Conservation (phyloP, 2,113 vertebrate genomes). For the Nycticorax nycticorax region DNA sequence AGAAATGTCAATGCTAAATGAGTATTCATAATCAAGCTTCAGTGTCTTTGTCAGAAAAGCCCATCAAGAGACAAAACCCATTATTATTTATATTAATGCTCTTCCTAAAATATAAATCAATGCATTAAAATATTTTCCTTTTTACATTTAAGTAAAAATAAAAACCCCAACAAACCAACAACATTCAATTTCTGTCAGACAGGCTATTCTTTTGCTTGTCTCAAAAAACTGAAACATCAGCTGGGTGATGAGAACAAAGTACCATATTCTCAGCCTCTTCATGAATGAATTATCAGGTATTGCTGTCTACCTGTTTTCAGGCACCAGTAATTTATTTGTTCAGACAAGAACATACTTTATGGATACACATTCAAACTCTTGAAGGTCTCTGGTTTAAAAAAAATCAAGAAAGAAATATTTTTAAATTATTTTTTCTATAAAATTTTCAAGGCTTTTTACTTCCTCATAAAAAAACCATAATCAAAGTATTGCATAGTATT, state of each 20-base stretch:
- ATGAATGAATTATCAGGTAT: neutral
- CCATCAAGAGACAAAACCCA: neutral
- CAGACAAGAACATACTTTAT: neutral
- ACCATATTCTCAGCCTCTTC: neutral
- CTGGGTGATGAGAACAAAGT: neutral
- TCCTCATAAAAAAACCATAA: neutral
- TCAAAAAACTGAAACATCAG: neutral
- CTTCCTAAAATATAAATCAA: neutral
- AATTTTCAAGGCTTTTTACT: neutral
- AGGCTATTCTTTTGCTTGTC: neutral
- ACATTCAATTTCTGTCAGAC: neutral
- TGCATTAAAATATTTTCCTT: neutral
- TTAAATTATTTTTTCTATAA: too few relatives aligned
- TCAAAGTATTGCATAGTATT: neutral
- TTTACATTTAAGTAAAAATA: neutral
- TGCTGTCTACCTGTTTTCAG: neutral
- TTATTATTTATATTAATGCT: neutral
- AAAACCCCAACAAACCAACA: neutral
- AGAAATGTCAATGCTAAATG: neutral
- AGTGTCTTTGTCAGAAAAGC: neutral
- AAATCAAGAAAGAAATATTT: neutral
- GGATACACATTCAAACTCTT: neutral
- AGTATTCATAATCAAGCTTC: neutral
- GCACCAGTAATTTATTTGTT: neutral
- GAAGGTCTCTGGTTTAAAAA: neutral